phyloP scores from a whole-genome alignment of 2,888 invertebrate species.

The Chrysotoxum bicinctum region DNA sequence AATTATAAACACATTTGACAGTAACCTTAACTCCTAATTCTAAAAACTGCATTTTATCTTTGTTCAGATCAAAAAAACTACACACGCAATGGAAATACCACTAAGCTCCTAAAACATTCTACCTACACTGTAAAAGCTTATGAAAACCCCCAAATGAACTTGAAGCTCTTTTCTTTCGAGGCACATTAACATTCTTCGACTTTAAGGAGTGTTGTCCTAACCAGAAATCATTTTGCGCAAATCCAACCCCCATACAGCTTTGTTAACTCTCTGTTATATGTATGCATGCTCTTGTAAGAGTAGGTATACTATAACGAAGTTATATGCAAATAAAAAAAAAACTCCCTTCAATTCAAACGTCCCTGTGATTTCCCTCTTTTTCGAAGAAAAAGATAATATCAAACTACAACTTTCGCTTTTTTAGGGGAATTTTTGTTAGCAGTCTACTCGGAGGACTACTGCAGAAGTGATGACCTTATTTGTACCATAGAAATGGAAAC shows the following conservation, averaged over 20 bases:
- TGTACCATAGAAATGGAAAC: background rate
- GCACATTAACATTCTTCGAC: background rate
- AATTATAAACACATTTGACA: conserved; percentile 34
- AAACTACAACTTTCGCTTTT: conserved; percentile 36
- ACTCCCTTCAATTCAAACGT: conserved; percentile 10
- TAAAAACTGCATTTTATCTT: conserved; percentile 15
- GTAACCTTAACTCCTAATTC: background rate
- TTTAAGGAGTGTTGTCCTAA: conserved; percentile 48
- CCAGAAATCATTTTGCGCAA: conserved; percentile 29
- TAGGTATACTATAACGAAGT: background rate
- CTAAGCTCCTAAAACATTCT: conserved; percentile 9
- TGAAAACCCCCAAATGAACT: background rate
- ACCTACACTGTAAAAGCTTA: conserved; percentile 37
- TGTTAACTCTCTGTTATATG: background rate
- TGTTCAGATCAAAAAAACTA: conserved; percentile 27
- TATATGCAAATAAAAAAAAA: conserved; percentile 8
- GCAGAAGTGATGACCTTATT: conserved; percentile 16
- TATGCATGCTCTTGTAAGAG: background rate
- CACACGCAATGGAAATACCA: conserved; percentile 24
- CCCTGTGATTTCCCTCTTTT: conserved; percentile 41
- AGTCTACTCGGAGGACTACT: conserved; percentile 28
- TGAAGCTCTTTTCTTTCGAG: conserved; percentile 29
- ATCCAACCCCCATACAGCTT: conserved; percentile 37
- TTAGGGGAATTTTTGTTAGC: conserved; percentile 4
- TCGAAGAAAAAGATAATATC: conserved; percentile 6